A percentile compares a stretch with the other conserved stretches of the same genome.
phyloP scores from a whole-genome alignment of 2,113 vertebrate species.

The Rattus rattus region DNA sequence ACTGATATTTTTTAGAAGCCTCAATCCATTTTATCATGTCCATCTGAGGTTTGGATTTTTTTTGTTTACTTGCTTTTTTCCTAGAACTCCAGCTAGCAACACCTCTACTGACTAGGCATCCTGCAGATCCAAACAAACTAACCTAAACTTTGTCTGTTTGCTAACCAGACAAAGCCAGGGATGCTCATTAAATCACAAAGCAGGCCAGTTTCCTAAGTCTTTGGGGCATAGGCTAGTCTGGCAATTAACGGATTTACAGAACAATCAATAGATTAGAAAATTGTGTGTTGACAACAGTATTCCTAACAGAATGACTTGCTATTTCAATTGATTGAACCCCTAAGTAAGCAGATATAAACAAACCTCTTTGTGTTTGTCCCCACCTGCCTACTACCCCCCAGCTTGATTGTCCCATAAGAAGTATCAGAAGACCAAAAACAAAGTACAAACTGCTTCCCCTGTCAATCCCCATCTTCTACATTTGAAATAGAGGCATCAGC shows the following conservation, averaged over 20 bases:
- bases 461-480: conserved; percentile 43
- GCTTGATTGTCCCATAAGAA: not conserved
- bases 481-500: conserved; percentile 36
- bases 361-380: not conserved
- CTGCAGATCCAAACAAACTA: not conserved
- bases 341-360: conserved; percentile 70
- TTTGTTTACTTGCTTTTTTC: conserved; percentile 44
- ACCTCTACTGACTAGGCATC: conserved; percentile 24
- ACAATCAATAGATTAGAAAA: conserved; percentile 68
- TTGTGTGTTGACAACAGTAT: conserved; percentile 46
- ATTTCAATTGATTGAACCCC: conserved; percentile 60
- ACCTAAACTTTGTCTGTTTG: not conserved
- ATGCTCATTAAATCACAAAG: conserved; percentile 66
- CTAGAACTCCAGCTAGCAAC: conserved; percentile 54
- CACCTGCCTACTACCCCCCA: not conserved
- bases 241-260: conserved; percentile 70
- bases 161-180: conserved; percentile 29
- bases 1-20: conserved; percentile 49
- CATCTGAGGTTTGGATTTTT: conserved; percentile 59
- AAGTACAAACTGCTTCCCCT: conserved; percentile 1
- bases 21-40: conserved; percentile 64
- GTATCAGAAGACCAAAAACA: conserved; percentile 49
- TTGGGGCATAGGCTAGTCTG: conserved; percentile 50
- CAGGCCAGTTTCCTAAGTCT: conserved; percentile 52
- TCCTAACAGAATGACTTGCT: conserved; percentile 63